Base-by-base conservation (phyloP, 2,888 invertebrate genomes). In the Xanthorhoe spadicearia region DNA sequence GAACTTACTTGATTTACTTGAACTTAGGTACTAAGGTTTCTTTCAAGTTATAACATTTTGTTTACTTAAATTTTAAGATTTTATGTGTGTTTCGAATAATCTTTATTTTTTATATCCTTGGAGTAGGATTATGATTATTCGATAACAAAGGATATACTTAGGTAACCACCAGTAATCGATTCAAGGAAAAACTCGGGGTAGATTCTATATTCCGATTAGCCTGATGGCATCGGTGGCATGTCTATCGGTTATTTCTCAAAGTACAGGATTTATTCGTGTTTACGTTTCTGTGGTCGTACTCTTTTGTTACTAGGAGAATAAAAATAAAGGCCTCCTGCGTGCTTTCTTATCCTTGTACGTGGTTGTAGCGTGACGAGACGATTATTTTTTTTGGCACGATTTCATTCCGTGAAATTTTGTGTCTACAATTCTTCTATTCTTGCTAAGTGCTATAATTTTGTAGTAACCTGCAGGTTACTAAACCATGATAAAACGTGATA, bases 211-310 rank as follows among this genome's bases (percentile, higher is more conserved):
- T 66, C 75, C 71, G 86, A 85, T 85, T 77, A 80, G 63, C 68
- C 60, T 72, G 78, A 82, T 86, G 74, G 86, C 86, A 86, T 85
- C 72, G 78, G 80, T 86, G 75, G 86, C 86, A 87, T 86, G 86
- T 80, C 85, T 81, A 70, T 76, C 55, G 81, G 82, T 72, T 83
- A 79, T 86, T 64, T 84, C 81, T 78, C 76, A 63, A 62, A 59
- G 10, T 17, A 23, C 59, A 55, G 50, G 55, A 66, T 67, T 57
- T 66, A 65, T 62, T 57, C 64, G 54, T 66, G 68, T 73, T 73
- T 68, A 77, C 69, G 71, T 78, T 73, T 76, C 28, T 69, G 51
- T 52, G 55, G 62, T 23, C 23, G 69, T 72, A 64, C 68, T 71
- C 53, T 56, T 43, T 61, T 51, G 43, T 64, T 8, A 35, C 38